phyloP scores from a whole-genome alignment of 2,797 vertebrate genomes.

The Aplochiton taeniatus region DNA sequence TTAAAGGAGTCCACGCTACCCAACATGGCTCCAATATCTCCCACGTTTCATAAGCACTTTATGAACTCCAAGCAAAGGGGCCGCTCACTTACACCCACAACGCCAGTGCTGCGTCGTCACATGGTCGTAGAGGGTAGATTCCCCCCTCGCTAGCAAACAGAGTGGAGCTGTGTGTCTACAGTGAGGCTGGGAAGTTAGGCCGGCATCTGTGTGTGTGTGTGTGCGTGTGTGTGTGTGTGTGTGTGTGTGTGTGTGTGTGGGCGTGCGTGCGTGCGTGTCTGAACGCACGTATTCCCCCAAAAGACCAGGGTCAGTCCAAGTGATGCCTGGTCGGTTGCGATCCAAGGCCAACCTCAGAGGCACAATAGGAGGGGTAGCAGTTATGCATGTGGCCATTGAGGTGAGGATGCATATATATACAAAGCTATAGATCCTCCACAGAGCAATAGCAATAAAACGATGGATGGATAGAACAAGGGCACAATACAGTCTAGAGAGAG shows the following conservation, averaged over 20 bases:
- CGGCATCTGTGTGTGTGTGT: slow-evolving; percentile 12
- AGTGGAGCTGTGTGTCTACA: slow-evolving; percentile 9
- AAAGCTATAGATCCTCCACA: too few relatives aligned
- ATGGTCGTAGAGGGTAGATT: slow-evolving; percentile 20
- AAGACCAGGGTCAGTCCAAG: slow-evolving; percentile 2
- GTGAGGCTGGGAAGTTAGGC: too few relatives aligned
- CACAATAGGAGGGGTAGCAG: slow-evolving; percentile 19
- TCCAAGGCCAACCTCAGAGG: slow-evolving; percentile 47
- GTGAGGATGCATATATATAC: too few relatives aligned
- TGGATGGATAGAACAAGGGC: too few relatives aligned
- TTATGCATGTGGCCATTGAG: background rate
- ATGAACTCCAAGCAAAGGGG: too few relatives aligned
- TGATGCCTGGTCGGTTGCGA: slow-evolving; percentile 43
- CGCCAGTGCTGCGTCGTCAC: background rate
- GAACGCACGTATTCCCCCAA: slow-evolving; percentile 30
- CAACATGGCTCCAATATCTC: too few relatives aligned
- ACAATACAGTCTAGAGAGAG: background rate
- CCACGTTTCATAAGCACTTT: too few relatives aligned
- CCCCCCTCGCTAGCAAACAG: too few relatives aligned
- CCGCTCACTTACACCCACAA: too few relatives aligned
- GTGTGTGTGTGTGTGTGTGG: slow-evolving; percentile 17
- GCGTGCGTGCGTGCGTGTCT: slow-evolving; percentile 18
- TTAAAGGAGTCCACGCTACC: background rate
- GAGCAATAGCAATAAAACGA: too few relatives aligned
- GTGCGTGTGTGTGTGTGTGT: slow-evolving; percentile 13